Evolutionary conservation across 2,797 vertebrate species (phyloP).

Genomic region (Sebastes diploproa): DNA sequence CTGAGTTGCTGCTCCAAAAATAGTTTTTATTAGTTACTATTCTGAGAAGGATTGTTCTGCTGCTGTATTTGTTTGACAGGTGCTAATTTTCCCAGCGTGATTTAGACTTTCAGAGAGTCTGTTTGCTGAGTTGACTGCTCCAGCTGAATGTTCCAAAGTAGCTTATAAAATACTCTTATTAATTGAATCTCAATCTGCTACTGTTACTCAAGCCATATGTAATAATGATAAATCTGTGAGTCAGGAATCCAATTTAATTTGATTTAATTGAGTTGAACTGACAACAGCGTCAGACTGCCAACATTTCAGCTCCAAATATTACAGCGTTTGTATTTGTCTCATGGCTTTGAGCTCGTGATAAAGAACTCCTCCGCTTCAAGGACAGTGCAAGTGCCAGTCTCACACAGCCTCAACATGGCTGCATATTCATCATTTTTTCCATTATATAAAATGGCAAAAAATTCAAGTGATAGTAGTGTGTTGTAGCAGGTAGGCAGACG

Average conservation of each 20-base stretch:
- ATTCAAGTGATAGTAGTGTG: not conserved
- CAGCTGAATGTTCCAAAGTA: not conserved
- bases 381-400: not conserved
- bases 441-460: not conserved
- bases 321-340: not conserved
- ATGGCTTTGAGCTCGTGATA: not conserved
- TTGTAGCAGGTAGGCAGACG: not conserved
- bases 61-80: slow-evolving; percentile 24
- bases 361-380: not conserved
- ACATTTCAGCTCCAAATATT: not conserved
- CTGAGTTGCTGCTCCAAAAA: not conserved
- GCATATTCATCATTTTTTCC: not conserved
- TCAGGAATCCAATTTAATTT: not conserved
- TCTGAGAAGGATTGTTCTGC: slow-evolving; percentile 5
- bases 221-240: not conserved
- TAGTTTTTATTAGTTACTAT: slow-evolving; percentile 16
- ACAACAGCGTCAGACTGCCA: not conserved
- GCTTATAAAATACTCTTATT: not conserved
- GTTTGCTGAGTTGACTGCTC: slow-evolving; percentile 23
- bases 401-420: not conserved
- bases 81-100: slow-evolving; percentile 32
- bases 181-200: slow-evolving; percentile 25
- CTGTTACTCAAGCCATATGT: not conserved
- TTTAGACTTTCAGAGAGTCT: not conserved
- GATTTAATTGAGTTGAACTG: slow-evolving; percentile 1